Conservation (phyloP, 2,113 vertebrate genomes). For the Myotis davidii region DNA sequence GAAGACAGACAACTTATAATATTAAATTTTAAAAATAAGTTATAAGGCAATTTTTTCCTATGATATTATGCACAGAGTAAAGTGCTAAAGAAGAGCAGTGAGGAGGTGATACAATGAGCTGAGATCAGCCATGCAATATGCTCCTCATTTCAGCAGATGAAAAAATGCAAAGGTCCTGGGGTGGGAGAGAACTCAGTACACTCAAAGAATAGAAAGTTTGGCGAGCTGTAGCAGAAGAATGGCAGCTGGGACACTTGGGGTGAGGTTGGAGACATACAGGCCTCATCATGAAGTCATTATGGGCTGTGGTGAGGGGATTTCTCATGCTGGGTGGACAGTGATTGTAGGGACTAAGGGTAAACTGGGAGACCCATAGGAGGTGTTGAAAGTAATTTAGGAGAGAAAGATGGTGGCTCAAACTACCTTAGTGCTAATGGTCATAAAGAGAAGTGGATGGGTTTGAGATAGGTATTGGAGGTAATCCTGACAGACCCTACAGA, state of each 20-base stretch:
- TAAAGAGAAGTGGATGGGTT: not conserved
- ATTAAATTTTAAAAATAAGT: not conserved
- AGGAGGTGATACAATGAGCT: not conserved
- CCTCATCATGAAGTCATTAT: not conserved
- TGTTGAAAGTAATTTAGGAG: not conserved
- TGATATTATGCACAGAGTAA: not conserved
- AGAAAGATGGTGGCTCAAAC: rapidly evolving
- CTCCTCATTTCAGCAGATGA: not conserved
- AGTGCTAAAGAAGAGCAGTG: not conserved
- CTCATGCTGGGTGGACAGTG: not conserved
- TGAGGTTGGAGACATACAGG: not conserved
- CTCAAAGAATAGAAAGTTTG: not conserved
- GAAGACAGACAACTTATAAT: not conserved
- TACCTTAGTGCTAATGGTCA: not conserved
- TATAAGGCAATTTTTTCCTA: not conserved
- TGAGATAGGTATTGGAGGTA: not conserved
- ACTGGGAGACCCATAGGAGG: not conserved
- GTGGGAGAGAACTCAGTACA: rapidly evolving
- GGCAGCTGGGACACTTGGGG: not conserved
- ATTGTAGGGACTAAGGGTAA: not conserved
- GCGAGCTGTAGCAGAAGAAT: not conserved
- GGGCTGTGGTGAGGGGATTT: not conserved
- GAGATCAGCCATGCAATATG: not conserved
- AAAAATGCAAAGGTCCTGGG: not conserved
- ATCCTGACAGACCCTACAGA: not conserved